These are phyloP conservation scores for Lynx canadensis DNA, from an alignment of 2,113 vertebrate species.

Conservation along the genomic window DNA sequence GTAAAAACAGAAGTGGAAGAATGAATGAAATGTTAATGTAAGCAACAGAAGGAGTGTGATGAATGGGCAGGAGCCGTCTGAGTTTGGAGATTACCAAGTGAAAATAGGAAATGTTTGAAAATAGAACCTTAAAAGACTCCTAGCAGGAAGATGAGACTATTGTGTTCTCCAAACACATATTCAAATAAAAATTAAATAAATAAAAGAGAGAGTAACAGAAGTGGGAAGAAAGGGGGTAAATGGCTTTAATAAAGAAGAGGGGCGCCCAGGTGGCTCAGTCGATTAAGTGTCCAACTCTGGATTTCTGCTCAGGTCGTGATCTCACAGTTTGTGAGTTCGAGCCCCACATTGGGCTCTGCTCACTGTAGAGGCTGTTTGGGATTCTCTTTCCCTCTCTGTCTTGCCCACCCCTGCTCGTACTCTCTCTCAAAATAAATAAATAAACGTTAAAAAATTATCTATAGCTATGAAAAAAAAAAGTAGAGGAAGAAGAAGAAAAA, in stretches of 20 bases:
- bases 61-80: not conserved
- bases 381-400: too few relatives aligned
- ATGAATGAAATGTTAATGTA: not conserved
- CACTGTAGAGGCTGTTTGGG: too few relatives aligned
- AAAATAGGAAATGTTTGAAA: slow-evolving; percentile 19
- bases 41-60: not conserved
- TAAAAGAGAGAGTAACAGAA: not conserved
- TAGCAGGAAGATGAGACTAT: not conserved
- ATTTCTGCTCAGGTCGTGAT: too few relatives aligned
- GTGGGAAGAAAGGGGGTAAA: not conserved
- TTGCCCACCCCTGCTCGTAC: too few relatives aligned
- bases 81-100: not conserved
- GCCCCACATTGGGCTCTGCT: too few relatives aligned
- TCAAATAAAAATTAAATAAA: slow-evolving; percentile 16
- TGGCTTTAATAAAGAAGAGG: not conserved
- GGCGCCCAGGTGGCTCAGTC: too few relatives aligned
- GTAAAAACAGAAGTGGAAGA: not conserved
- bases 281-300: too few relatives aligned
- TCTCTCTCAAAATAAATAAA: too few relatives aligned
- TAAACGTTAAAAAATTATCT: too few relatives aligned
- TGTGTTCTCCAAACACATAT: not conserved
- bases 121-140: not conserved
- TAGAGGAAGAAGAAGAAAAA: not conserved
- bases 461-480: not conserved
- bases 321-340: too few relatives aligned